A percentile compares a stretch with the other conserved stretches of the same genome.
These are phyloP conservation scores for Pachyramphus minor DNA, from an alignment of 2,113 vertebrate species.

Conservation along the genomic window DNA sequence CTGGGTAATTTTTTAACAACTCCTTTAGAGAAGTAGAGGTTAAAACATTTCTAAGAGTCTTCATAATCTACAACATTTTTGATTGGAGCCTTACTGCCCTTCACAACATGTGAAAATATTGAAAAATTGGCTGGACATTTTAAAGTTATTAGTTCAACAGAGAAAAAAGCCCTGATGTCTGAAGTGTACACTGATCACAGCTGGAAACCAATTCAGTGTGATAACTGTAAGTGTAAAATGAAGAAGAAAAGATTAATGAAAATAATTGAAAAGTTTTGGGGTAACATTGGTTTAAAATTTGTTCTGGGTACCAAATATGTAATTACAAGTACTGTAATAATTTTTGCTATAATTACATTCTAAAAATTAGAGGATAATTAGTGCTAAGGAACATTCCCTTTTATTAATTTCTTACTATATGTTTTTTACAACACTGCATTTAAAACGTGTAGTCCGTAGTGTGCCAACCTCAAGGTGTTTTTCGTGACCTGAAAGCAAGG, in stretches of 20 bases:
- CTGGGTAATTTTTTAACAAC: neutral
- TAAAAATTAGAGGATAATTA: neutral
- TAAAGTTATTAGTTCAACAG: neutral
- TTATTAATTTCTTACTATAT: neutral
- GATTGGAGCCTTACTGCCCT: neutral
- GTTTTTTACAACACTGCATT: neutral
- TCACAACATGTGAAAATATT: neutral
- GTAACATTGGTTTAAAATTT: neutral
- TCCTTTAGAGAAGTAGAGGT: neutral
- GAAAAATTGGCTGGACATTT: neutral
- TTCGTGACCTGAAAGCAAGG: neutral
- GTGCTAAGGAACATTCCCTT: neutral
- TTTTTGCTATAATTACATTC: neutral
- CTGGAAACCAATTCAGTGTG: neutral
- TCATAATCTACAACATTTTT: neutral
- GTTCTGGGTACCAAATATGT: neutral
- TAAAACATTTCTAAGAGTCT: neutral
- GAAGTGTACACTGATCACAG: neutral
- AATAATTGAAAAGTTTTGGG: neutral
- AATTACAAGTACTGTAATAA: neutral
- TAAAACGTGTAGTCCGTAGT: neutral
- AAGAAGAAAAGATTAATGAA: slow-evolving; percentile 4
- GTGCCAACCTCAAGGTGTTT: neutral
- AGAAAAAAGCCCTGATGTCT: neutral
- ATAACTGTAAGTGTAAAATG: slow-evolving; percentile 9